A percentile compares a stretch with the other conserved stretches of the same genome.
Evolutionary conservation across 2,888 invertebrate species (phyloP).

Genomic region (Galerucella nymphaeae): DNA sequence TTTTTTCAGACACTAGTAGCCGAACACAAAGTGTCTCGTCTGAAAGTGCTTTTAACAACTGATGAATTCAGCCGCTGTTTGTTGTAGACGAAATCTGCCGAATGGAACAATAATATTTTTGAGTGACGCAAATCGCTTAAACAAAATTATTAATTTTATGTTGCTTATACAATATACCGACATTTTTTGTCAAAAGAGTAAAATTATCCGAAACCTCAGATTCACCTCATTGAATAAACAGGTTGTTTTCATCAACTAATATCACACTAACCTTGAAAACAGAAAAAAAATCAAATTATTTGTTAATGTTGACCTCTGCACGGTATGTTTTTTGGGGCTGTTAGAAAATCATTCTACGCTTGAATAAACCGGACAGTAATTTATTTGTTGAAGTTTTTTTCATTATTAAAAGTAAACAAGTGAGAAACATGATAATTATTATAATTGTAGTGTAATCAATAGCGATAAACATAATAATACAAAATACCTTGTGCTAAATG

Average conservation of each 20-base stretch:
- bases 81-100: too few species aligned
- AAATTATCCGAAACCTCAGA: conserved; percentile 13
- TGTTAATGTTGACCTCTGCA: conserved; percentile 14
- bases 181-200: background rate
- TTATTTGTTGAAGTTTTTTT: background rate
- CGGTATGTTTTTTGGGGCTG: background rate
- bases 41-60: too few species aligned
- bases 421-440: too few species aligned
- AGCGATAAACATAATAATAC: too few species aligned
- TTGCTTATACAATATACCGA: conserved; percentile 2
- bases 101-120: too few species aligned
- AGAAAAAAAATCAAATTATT: background rate
- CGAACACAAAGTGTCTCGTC: too few species aligned
- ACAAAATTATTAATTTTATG: background rate
- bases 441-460: too few species aligned
- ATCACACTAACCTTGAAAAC: conserved; percentile 12
- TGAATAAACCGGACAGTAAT: background rate
- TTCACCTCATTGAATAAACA: conserved; percentile 7
- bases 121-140: too few species aligned
- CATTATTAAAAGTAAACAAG: too few species aligned
- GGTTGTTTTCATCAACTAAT: conserved; percentile 6
- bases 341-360: background rate
- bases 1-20: too few species aligned
- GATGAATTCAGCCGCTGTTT: too few species aligned
- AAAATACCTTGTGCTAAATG: too few species aligned